Conservation (phyloP, 2,113 vertebrate genomes). For the Cygnus atratus region DNA sequence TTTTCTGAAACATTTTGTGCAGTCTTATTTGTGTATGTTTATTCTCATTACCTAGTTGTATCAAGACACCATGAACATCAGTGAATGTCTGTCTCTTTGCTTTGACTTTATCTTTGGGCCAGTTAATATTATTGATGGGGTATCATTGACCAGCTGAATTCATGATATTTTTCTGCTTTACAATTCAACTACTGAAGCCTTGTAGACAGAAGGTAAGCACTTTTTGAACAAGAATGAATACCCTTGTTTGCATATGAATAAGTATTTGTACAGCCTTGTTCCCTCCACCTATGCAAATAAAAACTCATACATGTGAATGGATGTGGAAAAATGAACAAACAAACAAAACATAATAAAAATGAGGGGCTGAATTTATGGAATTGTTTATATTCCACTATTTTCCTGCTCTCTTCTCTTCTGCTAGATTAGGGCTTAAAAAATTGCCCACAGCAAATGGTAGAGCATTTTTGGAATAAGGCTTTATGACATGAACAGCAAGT, state of each 20-base stretch:
- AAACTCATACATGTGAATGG: slow-evolving; percentile 37
- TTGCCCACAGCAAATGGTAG: neutral
- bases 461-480: neutral
- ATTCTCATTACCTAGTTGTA: neutral
- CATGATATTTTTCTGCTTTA: neutral
- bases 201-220: slow-evolving; percentile 32
- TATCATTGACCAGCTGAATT: slow-evolving; percentile 15
- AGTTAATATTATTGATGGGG: neutral
- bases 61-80: neutral
- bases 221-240: slow-evolving; percentile 39
- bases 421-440: neutral
- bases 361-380: neutral
- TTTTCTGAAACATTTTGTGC: neutral
- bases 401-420: neutral
- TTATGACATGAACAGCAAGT: neutral
- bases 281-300: slow-evolving; percentile 49
- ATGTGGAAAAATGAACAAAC: neutral
- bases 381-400: slow-evolving; percentile 39
- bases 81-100: neutral
- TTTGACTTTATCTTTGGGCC: neutral
- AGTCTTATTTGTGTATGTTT: neutral
- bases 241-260: slow-evolving; percentile 53
- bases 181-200: neutral
- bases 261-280: slow-evolving; percentile 11
- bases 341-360: neutral